These are phyloP conservation scores for Hirundichthys speculiger DNA, from an alignment of 2,113 vertebrate genomes.

Conservation along the genomic window DNA sequence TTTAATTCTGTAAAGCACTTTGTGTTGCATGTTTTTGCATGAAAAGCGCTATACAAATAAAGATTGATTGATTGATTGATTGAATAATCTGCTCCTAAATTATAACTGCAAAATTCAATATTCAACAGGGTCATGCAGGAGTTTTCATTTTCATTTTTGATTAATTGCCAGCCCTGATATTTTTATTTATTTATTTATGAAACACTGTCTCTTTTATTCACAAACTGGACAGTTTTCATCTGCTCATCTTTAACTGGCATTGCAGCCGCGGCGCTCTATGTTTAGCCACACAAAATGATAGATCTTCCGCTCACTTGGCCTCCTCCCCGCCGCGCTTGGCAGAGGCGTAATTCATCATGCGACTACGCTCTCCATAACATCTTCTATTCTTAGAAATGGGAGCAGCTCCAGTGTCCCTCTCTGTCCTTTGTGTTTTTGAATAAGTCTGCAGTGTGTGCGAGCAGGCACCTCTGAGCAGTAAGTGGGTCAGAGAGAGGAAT, in stretches of 20 bases:
- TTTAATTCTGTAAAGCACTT: too few relatives aligned
- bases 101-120: too few relatives aligned
- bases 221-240: background rate
- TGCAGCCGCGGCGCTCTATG: background rate
- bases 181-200: too few relatives aligned
- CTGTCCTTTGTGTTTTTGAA: constrained; percentile 49
- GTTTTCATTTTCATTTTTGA: too few relatives aligned
- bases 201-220: background rate
- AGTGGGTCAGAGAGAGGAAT: constrained; percentile 61
- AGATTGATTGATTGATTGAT: too few relatives aligned
- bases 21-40: too few relatives aligned
- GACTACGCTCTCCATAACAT: constrained; percentile 43
- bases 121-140: too few relatives aligned
- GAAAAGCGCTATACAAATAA: too few relatives aligned
- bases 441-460: constrained; percentile 32
- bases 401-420: constrained; percentile 54
- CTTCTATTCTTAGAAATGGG: constrained; percentile 68
- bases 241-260: background rate
- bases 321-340: constrained; percentile 43
- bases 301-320: constrained; percentile 15
- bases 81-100: too few relatives aligned
- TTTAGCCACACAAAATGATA: background rate
- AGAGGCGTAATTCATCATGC: constrained; percentile 55
- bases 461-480: too few relatives aligned
- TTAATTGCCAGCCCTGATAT: too few relatives aligned